Conservation (phyloP, 2,113 vertebrate genomes). For the Glaucomys volans region DNA sequence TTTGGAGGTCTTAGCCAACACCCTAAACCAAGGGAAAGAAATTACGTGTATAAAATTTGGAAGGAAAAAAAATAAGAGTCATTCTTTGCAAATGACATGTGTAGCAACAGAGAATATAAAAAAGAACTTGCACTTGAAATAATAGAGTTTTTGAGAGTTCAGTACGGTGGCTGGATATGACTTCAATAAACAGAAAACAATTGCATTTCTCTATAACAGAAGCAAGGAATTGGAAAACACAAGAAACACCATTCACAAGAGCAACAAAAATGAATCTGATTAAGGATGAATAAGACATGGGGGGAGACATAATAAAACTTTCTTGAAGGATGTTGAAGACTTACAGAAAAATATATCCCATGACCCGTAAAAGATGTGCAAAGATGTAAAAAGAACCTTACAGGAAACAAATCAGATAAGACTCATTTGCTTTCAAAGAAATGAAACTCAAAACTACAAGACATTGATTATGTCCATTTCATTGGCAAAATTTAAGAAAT, state of each 20-base stretch:
- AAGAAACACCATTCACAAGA: neutral
- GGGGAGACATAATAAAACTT: neutral
- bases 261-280: neutral
- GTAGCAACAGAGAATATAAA: neutral
- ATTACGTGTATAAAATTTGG: neutral
- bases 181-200: neutral
- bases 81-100: neutral
- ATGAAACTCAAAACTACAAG: neutral
- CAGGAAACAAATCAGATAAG: constrained; percentile 5
- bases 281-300: constrained; percentile 7
- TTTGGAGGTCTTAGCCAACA: neutral
- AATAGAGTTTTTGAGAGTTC: constrained; percentile 23
- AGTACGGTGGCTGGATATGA: neutral
- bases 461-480: neutral
- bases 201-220: neutral
- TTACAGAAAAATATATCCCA: neutral
- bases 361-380: neutral
- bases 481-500: constrained; percentile 33
- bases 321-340: neutral
- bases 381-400: neutral
- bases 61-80: neutral
- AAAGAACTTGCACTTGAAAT: neutral
- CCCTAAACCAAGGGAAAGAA: neutral
- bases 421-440: constrained; percentile 39
- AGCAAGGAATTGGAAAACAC: constrained; percentile 1